Conservation (phyloP, 1,140 invertebrate genomes). For the Vanessa atalanta region DNA sequence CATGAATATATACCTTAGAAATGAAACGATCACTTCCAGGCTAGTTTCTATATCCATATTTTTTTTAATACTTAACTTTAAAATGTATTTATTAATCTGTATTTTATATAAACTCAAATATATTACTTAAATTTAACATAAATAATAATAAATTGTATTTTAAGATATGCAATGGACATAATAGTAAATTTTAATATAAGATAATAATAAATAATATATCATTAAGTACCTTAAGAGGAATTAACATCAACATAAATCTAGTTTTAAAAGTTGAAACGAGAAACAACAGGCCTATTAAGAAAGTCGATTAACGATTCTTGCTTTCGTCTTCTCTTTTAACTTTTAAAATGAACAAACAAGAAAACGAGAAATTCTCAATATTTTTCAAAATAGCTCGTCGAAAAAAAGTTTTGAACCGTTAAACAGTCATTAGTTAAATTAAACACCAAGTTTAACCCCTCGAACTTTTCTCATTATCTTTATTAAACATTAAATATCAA, state of each 20-base stretch:
- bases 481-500: constrained; percentile 20
- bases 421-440: constrained; percentile 21
- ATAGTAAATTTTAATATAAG: too few species aligned
- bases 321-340: constrained; percentile 12
- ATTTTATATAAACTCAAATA: too few species aligned
- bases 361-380: neutral
- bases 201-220: too few species aligned
- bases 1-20: too few species aligned
- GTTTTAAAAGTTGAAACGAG: neutral
- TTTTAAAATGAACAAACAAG: constrained; percentile 1
- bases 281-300: constrained; percentile 2
- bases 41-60: too few species aligned
- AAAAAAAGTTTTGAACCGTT: constrained; percentile 13
- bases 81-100: too few species aligned
- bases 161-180: too few species aligned
- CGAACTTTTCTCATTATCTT: constrained; percentile 21
- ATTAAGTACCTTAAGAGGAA: too few species aligned
- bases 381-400: neutral
- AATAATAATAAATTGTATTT: too few species aligned
- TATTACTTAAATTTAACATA: too few species aligned
- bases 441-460: constrained; percentile 21
- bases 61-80: too few species aligned
- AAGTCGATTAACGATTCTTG: constrained; percentile 12
- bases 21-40: too few species aligned
- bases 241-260: neutral